Conservation (phyloP, 2,888 invertebrate species). For the Stramonita haemastoma region DNA sequence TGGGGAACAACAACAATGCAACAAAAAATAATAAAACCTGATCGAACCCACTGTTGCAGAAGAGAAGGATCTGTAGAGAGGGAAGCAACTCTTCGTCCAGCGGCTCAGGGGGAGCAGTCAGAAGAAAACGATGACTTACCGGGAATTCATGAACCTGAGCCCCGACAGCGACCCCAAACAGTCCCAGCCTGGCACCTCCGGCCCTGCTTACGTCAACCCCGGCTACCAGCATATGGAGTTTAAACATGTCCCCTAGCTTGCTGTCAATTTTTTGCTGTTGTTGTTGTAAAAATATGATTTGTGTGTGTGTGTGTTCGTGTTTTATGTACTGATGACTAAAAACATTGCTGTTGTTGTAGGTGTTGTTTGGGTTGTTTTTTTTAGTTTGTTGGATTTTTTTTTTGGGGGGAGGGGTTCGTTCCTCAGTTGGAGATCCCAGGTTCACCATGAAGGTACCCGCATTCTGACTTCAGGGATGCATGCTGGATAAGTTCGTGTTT, state of each 20-base stretch:
- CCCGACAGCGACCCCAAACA: background rate
- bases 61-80: background rate
- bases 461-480: no score
- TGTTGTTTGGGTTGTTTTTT: background rate
- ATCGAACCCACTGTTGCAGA: background rate
- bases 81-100: background rate
- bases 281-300: no score
- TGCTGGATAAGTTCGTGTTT: no score
- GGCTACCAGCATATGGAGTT: background rate
- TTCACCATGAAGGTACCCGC: no score
- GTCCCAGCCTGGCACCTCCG: background rate
- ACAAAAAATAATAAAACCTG: no score
- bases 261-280: background rate
- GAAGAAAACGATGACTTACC: slow-evolving; percentile 30
- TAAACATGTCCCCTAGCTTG: background rate
- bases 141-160: slow-evolving; percentile 16
- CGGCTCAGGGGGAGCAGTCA: background rate
- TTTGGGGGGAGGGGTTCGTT: no score
- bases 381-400: background rate
- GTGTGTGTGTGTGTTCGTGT: no score
- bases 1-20: no score
- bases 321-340: no score
- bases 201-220: slow-evolving; percentile 17
- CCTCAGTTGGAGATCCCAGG: no score
- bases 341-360: no score